These are phyloP conservation scores for Tarsius wallacei DNA, from an alignment of 2,797 vertebrate species.

Conservation along the genomic window DNA sequence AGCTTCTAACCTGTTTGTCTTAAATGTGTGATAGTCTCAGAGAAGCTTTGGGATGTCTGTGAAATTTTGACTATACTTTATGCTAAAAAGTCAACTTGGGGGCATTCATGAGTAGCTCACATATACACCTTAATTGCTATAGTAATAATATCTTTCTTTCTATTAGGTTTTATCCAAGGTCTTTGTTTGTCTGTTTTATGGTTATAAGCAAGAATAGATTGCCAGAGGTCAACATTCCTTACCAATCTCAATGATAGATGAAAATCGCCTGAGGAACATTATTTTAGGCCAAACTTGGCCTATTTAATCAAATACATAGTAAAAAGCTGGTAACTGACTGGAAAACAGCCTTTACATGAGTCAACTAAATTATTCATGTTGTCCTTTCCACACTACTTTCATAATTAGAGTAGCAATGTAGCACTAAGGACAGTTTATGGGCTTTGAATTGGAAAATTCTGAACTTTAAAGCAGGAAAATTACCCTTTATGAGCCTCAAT, in stretches of 20 bases:
- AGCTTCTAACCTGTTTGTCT: neutral
- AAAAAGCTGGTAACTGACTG: neutral
- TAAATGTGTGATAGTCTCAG: neutral
- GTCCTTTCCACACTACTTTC: neutral
- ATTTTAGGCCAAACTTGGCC: neutral
- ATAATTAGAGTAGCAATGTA: neutral
- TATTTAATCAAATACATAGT: neutral
- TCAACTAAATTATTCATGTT: neutral
- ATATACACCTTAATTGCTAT: neutral
- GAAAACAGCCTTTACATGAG: neutral
- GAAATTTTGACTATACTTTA: neutral
- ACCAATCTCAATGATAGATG: neutral
- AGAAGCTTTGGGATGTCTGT: neutral
- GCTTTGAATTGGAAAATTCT: neutral
- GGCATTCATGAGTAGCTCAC: neutral
- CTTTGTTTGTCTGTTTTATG: neutral
- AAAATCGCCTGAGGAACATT: neutral
- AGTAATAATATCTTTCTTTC: neutral
- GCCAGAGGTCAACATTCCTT: neutral
- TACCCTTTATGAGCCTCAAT: neutral
- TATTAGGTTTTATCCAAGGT: neutral
- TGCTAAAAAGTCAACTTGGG: constrained; percentile 12
- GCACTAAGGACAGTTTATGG: neutral
- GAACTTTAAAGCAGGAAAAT: neutral
- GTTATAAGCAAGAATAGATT: neutral